A percentile compares a stretch with the other conserved stretches of the same genome.
Conservation (phyloP, 2,797 vertebrate genomes). For the Anabacerthia variegaticeps region DNA sequence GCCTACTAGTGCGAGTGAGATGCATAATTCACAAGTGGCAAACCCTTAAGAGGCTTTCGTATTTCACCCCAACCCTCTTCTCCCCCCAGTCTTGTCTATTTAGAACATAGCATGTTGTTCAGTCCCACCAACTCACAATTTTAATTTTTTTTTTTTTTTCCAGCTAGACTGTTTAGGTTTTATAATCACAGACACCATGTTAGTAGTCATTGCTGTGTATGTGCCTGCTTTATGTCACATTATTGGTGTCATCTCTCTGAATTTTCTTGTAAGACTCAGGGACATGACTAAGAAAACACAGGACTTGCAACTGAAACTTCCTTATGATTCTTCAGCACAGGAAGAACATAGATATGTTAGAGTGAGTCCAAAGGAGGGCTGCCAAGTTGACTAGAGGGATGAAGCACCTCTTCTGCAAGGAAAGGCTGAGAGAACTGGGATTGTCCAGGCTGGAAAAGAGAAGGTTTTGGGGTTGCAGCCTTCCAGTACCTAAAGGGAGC, state of each 20-base stretch:
- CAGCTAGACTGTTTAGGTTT: background rate
- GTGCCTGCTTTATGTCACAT: background rate
- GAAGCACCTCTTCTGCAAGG: background rate
- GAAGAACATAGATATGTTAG: background rate
- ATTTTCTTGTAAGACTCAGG: background rate
- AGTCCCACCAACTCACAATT: background rate
- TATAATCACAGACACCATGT: background rate
- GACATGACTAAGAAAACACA: fast-evolving
- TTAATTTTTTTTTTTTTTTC: background rate
- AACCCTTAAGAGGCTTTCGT: slow-evolving; percentile 41
- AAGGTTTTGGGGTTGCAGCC: background rate
- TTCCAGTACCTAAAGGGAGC: background rate
- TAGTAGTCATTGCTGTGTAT: background rate
- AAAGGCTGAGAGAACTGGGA: background rate
- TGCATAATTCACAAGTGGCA: slow-evolving; percentile 65
- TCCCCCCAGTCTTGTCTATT: background rate
- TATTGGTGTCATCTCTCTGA: background rate
- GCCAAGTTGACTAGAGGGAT: background rate
- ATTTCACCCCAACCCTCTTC: background rate
- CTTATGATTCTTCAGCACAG: background rate
- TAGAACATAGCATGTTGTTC: slow-evolving; percentile 15
- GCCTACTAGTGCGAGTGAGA: slow-evolving; percentile 59
- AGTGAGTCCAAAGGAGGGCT: background rate
- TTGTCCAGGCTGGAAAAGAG: background rate
- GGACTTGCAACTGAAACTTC: background rate